These are phyloP conservation scores for Antheraea mylitta DNA, from an alignment of 1,140 invertebrate genomes.

Conservation along the genomic window DNA sequence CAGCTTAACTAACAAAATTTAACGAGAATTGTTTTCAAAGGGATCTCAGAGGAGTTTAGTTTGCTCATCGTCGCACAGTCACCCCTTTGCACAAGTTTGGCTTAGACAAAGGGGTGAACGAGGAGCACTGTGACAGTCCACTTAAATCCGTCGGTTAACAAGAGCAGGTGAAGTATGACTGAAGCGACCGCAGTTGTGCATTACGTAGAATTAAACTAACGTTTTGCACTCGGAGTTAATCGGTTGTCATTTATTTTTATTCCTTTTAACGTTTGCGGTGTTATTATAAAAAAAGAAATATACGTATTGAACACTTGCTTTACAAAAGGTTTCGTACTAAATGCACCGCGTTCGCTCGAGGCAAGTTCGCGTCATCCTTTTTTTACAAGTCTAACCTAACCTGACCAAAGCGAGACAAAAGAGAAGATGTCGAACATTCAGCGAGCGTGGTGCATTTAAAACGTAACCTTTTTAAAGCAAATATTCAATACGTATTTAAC, in stretches of 20 bases:
- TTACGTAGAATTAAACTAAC: background rate
- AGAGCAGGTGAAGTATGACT: constrained; percentile 1
- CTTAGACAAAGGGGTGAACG: background rate
- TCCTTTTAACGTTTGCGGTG: background rate
- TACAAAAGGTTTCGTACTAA: too few relatives aligned
- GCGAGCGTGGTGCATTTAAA: too few relatives aligned
- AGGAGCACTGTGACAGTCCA: background rate
- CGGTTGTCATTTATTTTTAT: background rate
- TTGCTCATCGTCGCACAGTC: background rate
- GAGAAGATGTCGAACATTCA: too few relatives aligned
- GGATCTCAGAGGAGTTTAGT: background rate
- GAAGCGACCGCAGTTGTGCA: background rate
- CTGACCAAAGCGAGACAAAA: too few relatives aligned
- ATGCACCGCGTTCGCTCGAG: too few relatives aligned
- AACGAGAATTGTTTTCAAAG: background rate
- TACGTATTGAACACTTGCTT: too few relatives aligned
- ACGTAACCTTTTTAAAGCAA: too few relatives aligned
- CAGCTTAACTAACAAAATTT: background rate
- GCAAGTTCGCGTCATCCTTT: too few relatives aligned
- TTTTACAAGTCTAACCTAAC: too few relatives aligned
- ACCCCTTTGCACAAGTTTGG: background rate
- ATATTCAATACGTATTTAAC: too few relatives aligned
- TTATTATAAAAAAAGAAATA: too few relatives aligned
- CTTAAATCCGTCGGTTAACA: background rate
- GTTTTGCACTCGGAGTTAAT: background rate